These are phyloP conservation scores for Tarsius wallacei DNA, from an alignment of 2,797 vertebrate species.

Conservation along the genomic window DNA sequence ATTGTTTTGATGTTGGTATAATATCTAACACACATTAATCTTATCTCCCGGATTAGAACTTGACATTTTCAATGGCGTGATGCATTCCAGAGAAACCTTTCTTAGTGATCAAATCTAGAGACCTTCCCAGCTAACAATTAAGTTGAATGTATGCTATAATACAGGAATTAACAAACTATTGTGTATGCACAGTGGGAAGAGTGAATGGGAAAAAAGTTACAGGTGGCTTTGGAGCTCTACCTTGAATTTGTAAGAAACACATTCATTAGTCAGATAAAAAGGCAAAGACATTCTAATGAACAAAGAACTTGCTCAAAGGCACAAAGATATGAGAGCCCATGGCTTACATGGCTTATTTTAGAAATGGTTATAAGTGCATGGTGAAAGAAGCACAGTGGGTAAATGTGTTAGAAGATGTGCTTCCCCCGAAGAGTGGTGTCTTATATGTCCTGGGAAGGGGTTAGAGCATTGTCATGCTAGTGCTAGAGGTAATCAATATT, in stretches of 20 bases:
- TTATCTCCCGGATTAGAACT: not conserved
- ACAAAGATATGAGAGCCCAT: not conserved
- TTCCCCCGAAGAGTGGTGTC: not conserved
- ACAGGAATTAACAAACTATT: not conserved
- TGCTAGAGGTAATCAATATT: not conserved
- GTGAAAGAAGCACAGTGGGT: not conserved
- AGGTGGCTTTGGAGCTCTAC: not conserved
- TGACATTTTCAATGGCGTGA: not conserved
- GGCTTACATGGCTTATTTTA: not conserved
- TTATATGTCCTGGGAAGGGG: not conserved
- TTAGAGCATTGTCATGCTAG: not conserved
- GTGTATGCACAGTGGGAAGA: not conserved
- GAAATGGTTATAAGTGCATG: not conserved
- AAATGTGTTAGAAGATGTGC: not conserved
- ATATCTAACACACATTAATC: conserved; percentile 5
- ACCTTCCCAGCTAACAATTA: not conserved
- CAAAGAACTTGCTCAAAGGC: not conserved
- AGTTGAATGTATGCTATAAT: not conserved
- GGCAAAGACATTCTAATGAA: not conserved
- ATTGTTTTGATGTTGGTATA: not conserved
- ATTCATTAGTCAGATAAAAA: not conserved
- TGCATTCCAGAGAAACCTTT: not conserved
- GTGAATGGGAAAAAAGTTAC: not conserved
- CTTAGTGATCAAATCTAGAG: not conserved
- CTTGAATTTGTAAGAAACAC: conserved; percentile 36